A percentile compares a stretch with the other conserved stretches of the same genome.
Conservation (phyloP, 2,113 vertebrate genomes). For the Colistium nudipinnis region DNA sequence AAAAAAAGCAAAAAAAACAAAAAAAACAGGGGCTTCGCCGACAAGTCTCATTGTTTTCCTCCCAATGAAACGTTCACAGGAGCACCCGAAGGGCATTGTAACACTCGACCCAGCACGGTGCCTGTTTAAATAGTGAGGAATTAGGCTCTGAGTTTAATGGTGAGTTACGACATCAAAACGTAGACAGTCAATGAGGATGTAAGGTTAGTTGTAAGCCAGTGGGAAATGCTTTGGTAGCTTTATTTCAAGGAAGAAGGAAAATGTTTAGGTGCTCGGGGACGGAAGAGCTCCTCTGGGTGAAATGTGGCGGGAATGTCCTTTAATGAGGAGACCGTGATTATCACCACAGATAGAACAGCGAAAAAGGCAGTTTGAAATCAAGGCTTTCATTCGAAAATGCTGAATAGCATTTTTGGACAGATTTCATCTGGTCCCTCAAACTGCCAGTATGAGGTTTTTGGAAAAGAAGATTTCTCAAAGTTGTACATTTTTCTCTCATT, state of each 20-base stretch:
- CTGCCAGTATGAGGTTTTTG: conserved; percentile 5
- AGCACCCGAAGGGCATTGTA: conserved; percentile 47
- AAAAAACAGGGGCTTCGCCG: neutral
- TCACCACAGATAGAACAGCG: conserved; percentile 29
- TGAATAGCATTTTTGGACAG: neutral
- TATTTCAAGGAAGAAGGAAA: conserved; percentile 57
- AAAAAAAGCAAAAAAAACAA: conserved; percentile 39
- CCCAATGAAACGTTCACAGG: conserved; percentile 29
- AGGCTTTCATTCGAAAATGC: conserved; percentile 38
- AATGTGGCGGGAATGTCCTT: conserved; percentile 26
- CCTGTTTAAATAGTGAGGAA: conserved; percentile 48
- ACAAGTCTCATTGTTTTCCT: no score
- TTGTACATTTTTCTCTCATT: neutral
- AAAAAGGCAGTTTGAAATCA: conserved; percentile 50
- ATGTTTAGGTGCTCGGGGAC: conserved; percentile 78
- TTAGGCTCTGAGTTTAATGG: conserved; percentile 28
- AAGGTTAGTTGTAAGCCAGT: conserved; percentile 26
- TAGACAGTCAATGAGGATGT: conserved; percentile 22
- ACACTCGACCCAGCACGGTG: conserved; percentile 48
- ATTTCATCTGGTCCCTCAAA: neutral
- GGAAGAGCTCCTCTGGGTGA: conserved; percentile 40
- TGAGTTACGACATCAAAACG: conserved; percentile 25
- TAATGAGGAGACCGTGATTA: conserved; percentile 41
- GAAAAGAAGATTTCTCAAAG: conserved; percentile 1
- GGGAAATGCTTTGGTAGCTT: conserved; percentile 65